Evolutionary conservation across 2,113 vertebrate species (phyloP).

Genomic region (Aphelocoma coerulescens): DNA sequence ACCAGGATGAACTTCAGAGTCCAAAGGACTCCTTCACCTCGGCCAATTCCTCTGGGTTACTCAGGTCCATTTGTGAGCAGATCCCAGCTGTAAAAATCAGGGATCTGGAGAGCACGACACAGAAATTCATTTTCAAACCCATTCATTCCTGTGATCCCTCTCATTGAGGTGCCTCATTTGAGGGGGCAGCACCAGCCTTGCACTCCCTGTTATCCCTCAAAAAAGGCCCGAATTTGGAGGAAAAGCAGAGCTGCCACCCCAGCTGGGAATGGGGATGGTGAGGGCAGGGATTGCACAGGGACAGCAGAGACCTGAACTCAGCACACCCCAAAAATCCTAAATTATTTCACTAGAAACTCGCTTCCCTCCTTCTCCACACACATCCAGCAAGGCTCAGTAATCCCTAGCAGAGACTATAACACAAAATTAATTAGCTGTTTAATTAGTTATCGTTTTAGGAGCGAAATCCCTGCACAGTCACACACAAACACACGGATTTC

Average conservation of each 20-base stretch:
- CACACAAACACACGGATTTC: background rate
- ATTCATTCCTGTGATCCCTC: background rate
- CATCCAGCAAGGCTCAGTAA: background rate
- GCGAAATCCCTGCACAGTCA: background rate
- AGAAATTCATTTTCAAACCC: background rate
- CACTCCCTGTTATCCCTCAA: accelerated
- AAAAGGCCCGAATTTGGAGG: background rate
- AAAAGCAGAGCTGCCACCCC: too few species aligned
- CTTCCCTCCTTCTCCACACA: background rate
- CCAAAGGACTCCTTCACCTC: background rate
- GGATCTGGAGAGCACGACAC: background rate
- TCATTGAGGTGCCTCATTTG: too few species aligned
- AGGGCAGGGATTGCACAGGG: background rate
- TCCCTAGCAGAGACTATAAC: background rate
- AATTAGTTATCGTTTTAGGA: background rate
- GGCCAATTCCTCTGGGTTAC: background rate
- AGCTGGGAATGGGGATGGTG: accelerated
- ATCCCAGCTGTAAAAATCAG: background rate
- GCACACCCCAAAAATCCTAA: background rate
- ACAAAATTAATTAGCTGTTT: background rate
- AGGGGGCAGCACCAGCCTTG: too few species aligned
- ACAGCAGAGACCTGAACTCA: background rate
- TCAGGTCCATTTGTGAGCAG: background rate
- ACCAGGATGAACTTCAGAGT: background rate
- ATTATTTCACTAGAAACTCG: background rate